Percentiles rank a stretch among this genome's conserved stretches.
phyloP scores from a whole-genome alignment of 2,797 vertebrate genomes.

The Lacerta viridis region DNA sequence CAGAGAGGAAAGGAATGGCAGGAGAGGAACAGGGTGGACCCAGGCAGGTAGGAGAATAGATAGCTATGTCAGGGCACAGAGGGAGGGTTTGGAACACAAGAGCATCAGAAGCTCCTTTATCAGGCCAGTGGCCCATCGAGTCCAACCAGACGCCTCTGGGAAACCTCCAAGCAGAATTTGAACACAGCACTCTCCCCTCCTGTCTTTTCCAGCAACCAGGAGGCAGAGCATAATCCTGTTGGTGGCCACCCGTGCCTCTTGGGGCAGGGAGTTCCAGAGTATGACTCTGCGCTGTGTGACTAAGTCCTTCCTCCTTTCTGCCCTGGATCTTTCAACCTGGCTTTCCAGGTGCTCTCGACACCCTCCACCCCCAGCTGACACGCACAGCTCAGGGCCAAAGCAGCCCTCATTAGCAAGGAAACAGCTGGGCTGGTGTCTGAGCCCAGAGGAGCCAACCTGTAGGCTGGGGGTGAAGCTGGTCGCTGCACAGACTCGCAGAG shows the following conservation, averaged over 20 bases:
- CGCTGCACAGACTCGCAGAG: not conserved
- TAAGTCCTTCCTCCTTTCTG: not conserved
- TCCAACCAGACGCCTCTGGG: not conserved
- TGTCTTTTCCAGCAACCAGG: not conserved
- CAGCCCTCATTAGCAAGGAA: conserved; percentile 9
- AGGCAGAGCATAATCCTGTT: too few species aligned
- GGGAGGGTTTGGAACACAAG: not conserved
- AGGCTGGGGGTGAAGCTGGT: not conserved
- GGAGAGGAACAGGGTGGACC: too few species aligned
- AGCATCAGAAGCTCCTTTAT: not conserved
- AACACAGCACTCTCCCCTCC: not conserved
- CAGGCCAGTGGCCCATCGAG: not conserved
- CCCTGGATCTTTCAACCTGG: not conserved
- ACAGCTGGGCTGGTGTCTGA: conserved; percentile 6
- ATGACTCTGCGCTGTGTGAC: too few species aligned
- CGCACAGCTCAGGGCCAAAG: not conserved
- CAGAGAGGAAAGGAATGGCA: too few species aligned
- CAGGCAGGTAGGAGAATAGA: too few species aligned
- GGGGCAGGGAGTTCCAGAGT: too few species aligned
- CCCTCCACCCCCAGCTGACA: not conserved
- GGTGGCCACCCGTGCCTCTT: too few species aligned
- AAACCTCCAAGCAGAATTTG: not conserved
- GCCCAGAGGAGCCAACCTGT: not conserved
- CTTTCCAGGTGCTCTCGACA: accelerated
- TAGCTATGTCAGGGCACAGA: too few species aligned